phyloP scores from a whole-genome alignment of 2,888 invertebrate species.

The Poecilus cupreus region DNA sequence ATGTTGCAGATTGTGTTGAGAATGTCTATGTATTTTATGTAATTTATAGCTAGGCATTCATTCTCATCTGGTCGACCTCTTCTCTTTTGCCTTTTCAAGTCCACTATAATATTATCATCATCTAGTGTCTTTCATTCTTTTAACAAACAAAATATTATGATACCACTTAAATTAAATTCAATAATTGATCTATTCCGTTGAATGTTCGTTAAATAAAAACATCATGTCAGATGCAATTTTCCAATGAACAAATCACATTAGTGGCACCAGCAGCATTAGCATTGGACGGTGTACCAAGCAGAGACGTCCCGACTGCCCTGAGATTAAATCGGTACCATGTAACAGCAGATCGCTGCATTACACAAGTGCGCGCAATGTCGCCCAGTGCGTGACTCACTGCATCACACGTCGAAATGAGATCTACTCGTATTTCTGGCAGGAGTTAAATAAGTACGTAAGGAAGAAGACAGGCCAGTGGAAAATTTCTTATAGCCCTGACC shows the following conservation, averaged over 20 bases:
- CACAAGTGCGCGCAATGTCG: neutral
- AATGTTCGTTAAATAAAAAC: neutral
- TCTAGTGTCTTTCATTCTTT: neutral
- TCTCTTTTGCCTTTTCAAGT: neutral
- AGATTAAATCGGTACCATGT: neutral
- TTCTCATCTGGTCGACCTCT: neutral
- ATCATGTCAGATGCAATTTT: constrained; percentile 28
- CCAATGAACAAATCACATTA: neutral
- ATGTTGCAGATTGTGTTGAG: neutral
- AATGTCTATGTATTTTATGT: neutral
- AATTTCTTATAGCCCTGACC: too few relatives aligned
- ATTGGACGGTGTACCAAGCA: neutral
- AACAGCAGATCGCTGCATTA: constrained; percentile 1
- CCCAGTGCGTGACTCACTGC: neutral
- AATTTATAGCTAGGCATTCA: neutral
- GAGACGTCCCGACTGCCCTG: neutral
- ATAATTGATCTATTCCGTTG: neutral
- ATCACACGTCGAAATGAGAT: too few relatives aligned
- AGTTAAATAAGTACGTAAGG: too few relatives aligned
- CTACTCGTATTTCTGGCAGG: too few relatives aligned
- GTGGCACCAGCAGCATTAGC: too few relatives aligned
- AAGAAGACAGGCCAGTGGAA: too few relatives aligned
- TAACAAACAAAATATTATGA: neutral
- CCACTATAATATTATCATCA: neutral
- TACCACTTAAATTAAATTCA: neutral